Conservation (phyloP, 2,888 invertebrate species). For the Kuschelorhynchus macadamiae region DNA sequence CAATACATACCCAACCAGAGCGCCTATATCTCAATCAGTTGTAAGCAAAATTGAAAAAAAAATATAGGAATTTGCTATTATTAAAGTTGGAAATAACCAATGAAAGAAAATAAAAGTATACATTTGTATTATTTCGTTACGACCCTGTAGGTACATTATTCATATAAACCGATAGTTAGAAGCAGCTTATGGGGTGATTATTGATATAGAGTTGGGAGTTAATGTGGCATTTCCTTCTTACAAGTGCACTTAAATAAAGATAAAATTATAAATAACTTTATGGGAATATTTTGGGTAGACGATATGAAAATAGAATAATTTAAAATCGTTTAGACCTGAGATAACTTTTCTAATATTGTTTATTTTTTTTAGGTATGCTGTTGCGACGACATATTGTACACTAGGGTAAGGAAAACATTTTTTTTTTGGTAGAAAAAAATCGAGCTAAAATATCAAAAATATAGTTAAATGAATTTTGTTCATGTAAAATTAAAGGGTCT, state of each 20-base stretch:
- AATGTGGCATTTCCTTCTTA: slow-evolving; percentile 44
- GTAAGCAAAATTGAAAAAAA: no score
- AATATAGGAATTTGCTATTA: no score
- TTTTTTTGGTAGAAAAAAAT: background rate
- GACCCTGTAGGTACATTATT: slow-evolving; percentile 18
- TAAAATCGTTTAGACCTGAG: slow-evolving; percentile 1
- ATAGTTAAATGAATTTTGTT: no score
- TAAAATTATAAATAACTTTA: slow-evolving; percentile 29
- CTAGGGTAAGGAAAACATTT: no score
- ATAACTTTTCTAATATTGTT: background rate
- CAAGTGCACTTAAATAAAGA: slow-evolving; percentile 5
- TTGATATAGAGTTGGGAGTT: slow-evolving; percentile 32
- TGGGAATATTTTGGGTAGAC: slow-evolving; percentile 16
- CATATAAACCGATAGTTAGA: slow-evolving; percentile 17
- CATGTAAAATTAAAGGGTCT: no score
- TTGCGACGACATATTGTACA: background rate
- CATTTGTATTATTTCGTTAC: no score
- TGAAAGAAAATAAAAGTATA: no score
- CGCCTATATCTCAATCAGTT: no score
- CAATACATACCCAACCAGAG: no score
- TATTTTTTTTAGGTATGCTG: slow-evolving; percentile 8
- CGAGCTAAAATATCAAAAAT: no score
- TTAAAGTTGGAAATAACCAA: no score
- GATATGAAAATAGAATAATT: slow-evolving; percentile 1
- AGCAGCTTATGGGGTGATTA: slow-evolving; percentile 36